A percentile compares a stretch with the other conserved stretches of the same genome.
phyloP scores from a whole-genome alignment of 2,888 invertebrate species.

The Pterostichus madidus region DNA sequence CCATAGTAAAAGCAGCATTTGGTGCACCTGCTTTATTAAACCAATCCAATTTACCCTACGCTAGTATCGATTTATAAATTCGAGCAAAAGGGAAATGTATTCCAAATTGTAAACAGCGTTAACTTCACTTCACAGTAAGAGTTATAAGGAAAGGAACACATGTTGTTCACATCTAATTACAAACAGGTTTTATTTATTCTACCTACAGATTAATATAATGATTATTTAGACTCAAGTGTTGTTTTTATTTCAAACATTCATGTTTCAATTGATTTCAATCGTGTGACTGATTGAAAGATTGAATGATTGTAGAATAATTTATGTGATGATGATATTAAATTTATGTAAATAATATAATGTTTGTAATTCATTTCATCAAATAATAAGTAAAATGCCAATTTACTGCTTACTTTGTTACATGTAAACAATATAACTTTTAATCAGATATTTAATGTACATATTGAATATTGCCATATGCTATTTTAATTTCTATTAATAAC shows the following conservation, averaged over 20 bases:
- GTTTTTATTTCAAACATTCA: neutral
- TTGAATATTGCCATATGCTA: too few species aligned
- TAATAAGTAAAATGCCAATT: neutral
- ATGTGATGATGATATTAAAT: slow-evolving; percentile 29
- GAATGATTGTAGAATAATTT: slow-evolving; percentile 23
- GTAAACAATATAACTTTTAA: too few species aligned
- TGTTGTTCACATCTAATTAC: too few species aligned
- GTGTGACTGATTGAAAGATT: slow-evolving; percentile 13
- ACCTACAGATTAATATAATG: too few species aligned
- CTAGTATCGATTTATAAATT: slow-evolving; percentile 36
- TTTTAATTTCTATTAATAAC: too few species aligned
- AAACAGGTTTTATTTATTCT: too few species aligned
- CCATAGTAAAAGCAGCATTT: neutral
- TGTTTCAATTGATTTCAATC: neutral
- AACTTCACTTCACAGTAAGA: too few species aligned
- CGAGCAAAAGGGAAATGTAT: neutral
- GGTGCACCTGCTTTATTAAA: slow-evolving; percentile 30
- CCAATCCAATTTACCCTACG: slow-evolving; percentile 33
- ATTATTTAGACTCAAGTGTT: too few species aligned
- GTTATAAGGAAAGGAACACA: too few species aligned
- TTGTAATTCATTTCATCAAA: neutral
- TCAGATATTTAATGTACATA: too few species aligned
- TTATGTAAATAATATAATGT: slow-evolving; percentile 24
- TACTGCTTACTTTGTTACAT: too few species aligned
- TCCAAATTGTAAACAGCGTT: neutral